Conservation (phyloP, 2,888 invertebrate genomes). For the Melinaea menophilus region DNA sequence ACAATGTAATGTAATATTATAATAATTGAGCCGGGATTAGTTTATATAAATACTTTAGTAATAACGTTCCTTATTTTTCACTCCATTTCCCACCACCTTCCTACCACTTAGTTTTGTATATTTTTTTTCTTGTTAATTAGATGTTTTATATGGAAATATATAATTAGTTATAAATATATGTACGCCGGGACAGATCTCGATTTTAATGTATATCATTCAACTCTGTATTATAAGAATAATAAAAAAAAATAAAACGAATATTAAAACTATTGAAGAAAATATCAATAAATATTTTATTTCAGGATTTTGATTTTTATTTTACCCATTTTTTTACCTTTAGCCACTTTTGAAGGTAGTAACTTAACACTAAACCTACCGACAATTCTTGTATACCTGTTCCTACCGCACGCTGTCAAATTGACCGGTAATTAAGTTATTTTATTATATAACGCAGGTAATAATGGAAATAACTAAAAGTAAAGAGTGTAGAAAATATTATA, state of each 20-base stretch:
- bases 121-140: constrained; percentile 40
- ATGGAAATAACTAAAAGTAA: no score
- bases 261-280: constrained; percentile 35
- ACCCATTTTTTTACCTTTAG: constrained; percentile 3
- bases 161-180: constrained; percentile 10
- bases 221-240: constrained; percentile 23
- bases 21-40: neutral
- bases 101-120: constrained; percentile 57
- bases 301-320: constrained; percentile 54
- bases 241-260: constrained; percentile 33
- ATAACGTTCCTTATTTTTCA: constrained; percentile 20
- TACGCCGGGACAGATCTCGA: constrained; percentile 10
- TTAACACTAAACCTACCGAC: no score
- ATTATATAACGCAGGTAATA: no score
- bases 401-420: no score
- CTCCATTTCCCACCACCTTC: constrained; percentile 48
- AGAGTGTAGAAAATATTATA: no score
- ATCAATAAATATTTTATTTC: constrained; percentile 53
- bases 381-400: no score
- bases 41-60: constrained; percentile 20
- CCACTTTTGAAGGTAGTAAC: neutral
- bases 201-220: constrained; percentile 10
- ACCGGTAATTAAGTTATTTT: no score
- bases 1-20: neutral
- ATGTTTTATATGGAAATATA: constrained; percentile 39